These are phyloP conservation scores for Esox niger DNA, from an alignment of 2,113 vertebrate genomes.

Conservation along the genomic window DNA sequence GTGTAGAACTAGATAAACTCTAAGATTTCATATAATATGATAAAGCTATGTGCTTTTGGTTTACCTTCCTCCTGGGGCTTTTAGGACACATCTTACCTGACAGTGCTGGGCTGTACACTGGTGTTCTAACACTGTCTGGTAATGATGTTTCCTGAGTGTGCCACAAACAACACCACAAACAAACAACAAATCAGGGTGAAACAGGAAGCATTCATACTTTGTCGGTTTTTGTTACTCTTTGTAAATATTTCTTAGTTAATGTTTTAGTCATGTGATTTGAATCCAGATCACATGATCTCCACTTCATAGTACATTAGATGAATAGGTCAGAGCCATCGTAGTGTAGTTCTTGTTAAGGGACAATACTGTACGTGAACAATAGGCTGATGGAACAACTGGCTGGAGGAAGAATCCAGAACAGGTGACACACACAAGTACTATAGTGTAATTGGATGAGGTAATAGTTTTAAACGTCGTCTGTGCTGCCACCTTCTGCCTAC, in stretches of 20 bases:
- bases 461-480: not conserved
- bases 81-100: slow-evolving; percentile 87
- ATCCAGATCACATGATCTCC: not conserved
- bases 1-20: not conserved
- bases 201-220: not conserved
- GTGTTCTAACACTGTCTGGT: slow-evolving; percentile 94
- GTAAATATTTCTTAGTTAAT: not conserved
- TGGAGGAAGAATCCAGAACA: not conserved
- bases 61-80: slow-evolving; percentile 50
- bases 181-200: not conserved
- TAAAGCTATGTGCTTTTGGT: not conserved
- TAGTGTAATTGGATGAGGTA: not conserved
- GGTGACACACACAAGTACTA: not conserved
- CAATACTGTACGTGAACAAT: not conserved
- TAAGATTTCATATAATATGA: not conserved
- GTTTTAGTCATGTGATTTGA: too few relatives aligned
- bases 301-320: not conserved
- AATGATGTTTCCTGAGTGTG: slow-evolving; percentile 86
- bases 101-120: slow-evolving; percentile 83
- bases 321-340: not conserved
- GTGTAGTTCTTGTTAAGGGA: not conserved
- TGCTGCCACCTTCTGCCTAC: not conserved
- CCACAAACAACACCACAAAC: slow-evolving; percentile 38
- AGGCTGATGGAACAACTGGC: not conserved
- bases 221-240: not conserved